phyloP scores from a whole-genome alignment of 2,888 invertebrate genomes.

The Amiota minor region DNA sequence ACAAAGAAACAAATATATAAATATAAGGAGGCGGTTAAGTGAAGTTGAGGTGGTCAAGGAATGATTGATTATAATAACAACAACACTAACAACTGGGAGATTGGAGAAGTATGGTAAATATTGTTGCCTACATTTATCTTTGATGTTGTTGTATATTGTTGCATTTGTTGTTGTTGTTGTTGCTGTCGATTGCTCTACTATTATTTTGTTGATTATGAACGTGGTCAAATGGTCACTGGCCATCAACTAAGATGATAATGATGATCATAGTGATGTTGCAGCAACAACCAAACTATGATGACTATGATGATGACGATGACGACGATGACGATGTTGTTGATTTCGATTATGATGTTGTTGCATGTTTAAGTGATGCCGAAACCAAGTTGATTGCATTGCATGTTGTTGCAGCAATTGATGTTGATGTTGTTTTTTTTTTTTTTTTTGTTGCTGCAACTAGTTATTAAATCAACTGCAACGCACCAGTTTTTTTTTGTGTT shows the following conservation, averaged over 20 bases:
- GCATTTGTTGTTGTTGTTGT: constrained; percentile 15
- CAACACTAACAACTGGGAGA: too few relatives aligned
- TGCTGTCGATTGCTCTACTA: constrained; percentile 17
- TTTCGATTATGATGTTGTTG: constrained; percentile 17
- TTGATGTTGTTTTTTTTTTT: neutral
- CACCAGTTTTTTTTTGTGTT: constrained; percentile 20
- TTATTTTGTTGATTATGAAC: constrained; percentile 27
- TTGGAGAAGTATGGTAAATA: too few relatives aligned
- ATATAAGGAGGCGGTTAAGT: too few relatives aligned
- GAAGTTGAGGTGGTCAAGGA: too few relatives aligned
- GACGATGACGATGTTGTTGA: neutral
- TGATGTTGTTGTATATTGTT: neutral
- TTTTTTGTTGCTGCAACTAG: constrained; percentile 9
- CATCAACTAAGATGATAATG: constrained; percentile 15
- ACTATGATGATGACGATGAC: constrained; percentile 10
- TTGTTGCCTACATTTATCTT: too few relatives aligned
- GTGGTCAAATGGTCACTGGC: constrained; percentile 26
- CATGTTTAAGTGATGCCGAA: constrained; percentile 1
- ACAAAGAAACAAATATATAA: too few relatives aligned
- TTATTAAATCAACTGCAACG: constrained; percentile 22
- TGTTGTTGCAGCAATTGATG: constrained; percentile 14
- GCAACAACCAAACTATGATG: neutral
- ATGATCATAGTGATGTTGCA: neutral
- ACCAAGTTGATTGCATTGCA: constrained; percentile 11
- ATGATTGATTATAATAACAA: too few relatives aligned